Base-by-base conservation (phyloP, 2,888 invertebrate species). In the Osmoderma eremita region DNA sequence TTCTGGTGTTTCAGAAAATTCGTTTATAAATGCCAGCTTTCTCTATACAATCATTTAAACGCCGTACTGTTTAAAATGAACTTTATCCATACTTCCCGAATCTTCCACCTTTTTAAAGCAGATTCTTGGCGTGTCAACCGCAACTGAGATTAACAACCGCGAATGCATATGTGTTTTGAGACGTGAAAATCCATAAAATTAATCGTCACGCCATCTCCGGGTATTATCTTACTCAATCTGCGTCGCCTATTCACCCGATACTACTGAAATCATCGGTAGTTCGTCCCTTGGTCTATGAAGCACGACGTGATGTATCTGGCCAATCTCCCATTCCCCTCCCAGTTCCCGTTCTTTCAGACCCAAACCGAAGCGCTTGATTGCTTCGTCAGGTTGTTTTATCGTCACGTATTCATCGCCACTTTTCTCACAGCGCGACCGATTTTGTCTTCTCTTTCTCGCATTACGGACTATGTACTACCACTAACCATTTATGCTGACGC, bases 301-400 rank as follows among this genome's bases (percentile, higher is more conserved):
- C 53, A 42, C 38, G 67, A 67, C 77, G 80, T 81, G 81, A 79
- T 78, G 77, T 81, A 81, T 81, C 80, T 78, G 72, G 78, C 80
- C 80, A 80, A 81, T 81, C 80, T 80, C 71, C 71, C 67, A 70
- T 72, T 72, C 76, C 71, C 50, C 18, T 30, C n/a, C 17, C n/a
- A 72, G 67, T 70, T 66, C 68, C 69, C 65, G 63, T 72, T 72
- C 49, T 64, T 67, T 58, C 69, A 73, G 70, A 75, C 77, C 76
- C 70, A 72, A 68, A 72, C 76, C 73, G 78, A 74, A 76, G 73
- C 77, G 78, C 75, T 77, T 80, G 80, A 80, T 80, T 81, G 80
- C 81, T 80, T 81, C 76, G 81, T 81, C 80, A 79, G 78, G 80
- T 79, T 78, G 78, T 77, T 80, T 80, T 79, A 81, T 80, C 79